Evolutionary conservation across 53 echinoderm and acorn worm genomes (phyloP).

Genomic region (Henricia sp.): DNA sequence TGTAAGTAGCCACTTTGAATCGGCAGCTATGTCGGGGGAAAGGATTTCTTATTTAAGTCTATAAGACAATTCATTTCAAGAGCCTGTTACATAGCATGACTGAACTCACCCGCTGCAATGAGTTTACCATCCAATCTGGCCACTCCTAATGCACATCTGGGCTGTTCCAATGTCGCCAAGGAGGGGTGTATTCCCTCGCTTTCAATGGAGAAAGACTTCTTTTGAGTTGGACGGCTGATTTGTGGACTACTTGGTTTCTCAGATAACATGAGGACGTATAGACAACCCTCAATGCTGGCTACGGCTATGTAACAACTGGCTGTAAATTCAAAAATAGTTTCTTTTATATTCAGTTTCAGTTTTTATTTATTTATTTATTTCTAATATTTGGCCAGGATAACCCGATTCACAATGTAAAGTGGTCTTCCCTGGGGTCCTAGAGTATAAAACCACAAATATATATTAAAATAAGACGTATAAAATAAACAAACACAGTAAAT

Average conservation of each 20-base stretch:
- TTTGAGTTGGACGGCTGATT: slow-evolving; percentile 62
- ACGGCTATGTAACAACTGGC: slow-evolving; percentile 84
- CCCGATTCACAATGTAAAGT: too few species aligned
- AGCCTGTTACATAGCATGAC: background rate
- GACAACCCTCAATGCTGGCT: slow-evolving; percentile 68
- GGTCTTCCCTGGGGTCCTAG: too few species aligned
- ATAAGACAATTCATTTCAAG: too few species aligned
- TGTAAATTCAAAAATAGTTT: slow-evolving; percentile 13
- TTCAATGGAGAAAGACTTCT: slow-evolving; percentile 86
- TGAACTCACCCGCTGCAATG: slow-evolving; percentile 81
- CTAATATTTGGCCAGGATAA: too few species aligned
- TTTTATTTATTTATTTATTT: background rate
- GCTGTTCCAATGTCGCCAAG: slow-evolving; percentile 78
- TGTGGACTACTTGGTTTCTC: slow-evolving; percentile 91
- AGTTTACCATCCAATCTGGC: slow-evolving; percentile 77
- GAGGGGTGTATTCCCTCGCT: slow-evolving; percentile 83
- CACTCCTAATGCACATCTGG: slow-evolving; percentile 84
- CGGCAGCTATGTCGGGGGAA: too few species aligned
- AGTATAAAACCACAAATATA: too few species aligned
- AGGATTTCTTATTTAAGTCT: too few species aligned
- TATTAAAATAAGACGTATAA: too few species aligned
- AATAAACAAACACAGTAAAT: too few species aligned
- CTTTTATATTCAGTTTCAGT: background rate
- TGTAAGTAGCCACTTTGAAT: too few species aligned
- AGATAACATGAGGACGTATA: slow-evolving; percentile 77